These are phyloP conservation scores for Nothocercus nigrocapillus DNA, from an alignment of 2,113 vertebrate genomes.

Conservation along the genomic window DNA sequence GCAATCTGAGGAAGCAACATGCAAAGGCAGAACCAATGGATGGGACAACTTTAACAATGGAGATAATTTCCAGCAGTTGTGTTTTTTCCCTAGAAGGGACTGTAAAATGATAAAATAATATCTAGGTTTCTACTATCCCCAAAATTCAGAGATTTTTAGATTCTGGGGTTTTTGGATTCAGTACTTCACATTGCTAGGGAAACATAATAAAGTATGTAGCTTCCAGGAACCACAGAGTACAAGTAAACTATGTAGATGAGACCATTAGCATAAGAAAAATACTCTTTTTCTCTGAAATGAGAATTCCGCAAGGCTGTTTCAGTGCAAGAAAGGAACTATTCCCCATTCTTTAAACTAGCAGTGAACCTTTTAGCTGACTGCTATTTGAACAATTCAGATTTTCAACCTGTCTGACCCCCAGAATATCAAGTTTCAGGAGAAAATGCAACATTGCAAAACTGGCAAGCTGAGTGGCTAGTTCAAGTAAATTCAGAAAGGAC, in stretches of 20 bases:
- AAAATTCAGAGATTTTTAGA: not conserved
- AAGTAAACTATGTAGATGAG: not conserved
- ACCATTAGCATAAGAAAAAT: slow-evolving; percentile 7
- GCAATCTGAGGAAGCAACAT: not conserved
- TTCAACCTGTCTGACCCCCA: not conserved
- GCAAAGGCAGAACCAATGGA: not conserved
- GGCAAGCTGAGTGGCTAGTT: not conserved
- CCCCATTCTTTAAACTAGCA: not conserved
- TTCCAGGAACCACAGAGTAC: not conserved
- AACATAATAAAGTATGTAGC: not conserved
- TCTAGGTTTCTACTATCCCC: not conserved
- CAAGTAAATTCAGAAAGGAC: not conserved
- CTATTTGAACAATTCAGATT: not conserved
- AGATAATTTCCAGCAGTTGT: not conserved
- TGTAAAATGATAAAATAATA: not conserved
- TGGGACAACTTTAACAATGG: rapidly evolving
- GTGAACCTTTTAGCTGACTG: not conserved
- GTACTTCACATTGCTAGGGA: not conserved
- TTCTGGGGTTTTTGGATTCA: not conserved
- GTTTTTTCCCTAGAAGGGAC: not conserved
- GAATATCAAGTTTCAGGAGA: not conserved
- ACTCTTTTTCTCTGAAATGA: not conserved
- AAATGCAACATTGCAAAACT: not conserved
- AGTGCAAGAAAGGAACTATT: not conserved
- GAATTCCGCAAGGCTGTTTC: not conserved